These are phyloP conservation scores for Sarcophaga rosellei DNA, from an alignment of 2,888 invertebrate genomes.

Conservation along the genomic window DNA sequence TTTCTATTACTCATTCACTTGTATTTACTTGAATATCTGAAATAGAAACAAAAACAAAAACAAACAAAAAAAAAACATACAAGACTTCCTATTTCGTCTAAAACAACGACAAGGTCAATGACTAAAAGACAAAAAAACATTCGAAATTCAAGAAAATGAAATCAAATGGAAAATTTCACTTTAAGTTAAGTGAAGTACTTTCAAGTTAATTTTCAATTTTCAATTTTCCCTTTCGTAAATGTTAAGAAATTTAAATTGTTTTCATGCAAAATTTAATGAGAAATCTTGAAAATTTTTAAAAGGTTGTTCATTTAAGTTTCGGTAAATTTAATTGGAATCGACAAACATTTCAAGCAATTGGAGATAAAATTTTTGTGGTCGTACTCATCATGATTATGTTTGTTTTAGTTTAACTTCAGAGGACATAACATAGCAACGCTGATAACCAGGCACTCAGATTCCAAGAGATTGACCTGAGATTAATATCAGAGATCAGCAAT, in stretches of 20 bases:
- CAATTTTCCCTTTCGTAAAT: constrained; percentile 30
- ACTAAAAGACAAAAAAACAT: constrained; percentile 45
- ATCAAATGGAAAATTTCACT: constrained; percentile 48
- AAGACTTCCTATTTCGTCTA: constrained; percentile 51
- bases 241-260: constrained; percentile 26
- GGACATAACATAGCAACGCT: too few relatives aligned
- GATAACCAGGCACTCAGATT: too few relatives aligned
- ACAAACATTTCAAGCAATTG: too few relatives aligned
- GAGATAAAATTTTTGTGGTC: too few relatives aligned
- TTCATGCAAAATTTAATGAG: not conserved
- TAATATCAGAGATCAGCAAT: too few relatives aligned
- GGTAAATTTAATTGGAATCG: too few relatives aligned
- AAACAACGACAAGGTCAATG: constrained; percentile 63
- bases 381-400: too few relatives aligned
- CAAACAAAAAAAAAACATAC: constrained; percentile 40
- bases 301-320: not conserved
- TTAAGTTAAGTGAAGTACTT: constrained; percentile 16
- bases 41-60: constrained; percentile 69
- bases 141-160: constrained; percentile 38
- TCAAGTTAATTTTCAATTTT: constrained; percentile 49
- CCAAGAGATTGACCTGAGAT: too few relatives aligned
- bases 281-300: not conserved
- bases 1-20: constrained; percentile 61
- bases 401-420: too few relatives aligned
- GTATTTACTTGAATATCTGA: constrained; percentile 64